Base-by-base conservation (phyloP, 2,888 invertebrate species). In the Cistogaster globosa region DNA sequence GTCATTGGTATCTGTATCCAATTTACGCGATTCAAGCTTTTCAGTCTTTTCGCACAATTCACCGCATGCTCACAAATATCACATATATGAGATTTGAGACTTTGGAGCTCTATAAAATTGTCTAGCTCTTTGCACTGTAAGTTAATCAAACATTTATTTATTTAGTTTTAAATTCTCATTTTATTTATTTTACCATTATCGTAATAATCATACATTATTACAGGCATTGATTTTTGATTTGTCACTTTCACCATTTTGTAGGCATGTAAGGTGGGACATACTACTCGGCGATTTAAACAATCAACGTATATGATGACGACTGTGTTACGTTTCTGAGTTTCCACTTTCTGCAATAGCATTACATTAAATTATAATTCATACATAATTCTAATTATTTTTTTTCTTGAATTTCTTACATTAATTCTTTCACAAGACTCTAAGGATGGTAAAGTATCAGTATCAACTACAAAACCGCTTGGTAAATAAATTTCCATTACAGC, bases 391-490 rank as follows among this genome's bases (percentile, higher is more conserved):
- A 18, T 11, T 38, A 2, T 0, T 14, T 3, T 38, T n/a, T 32
- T 32, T 51, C 8, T 18, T 16, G n/a, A 22, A 1, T n/a, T 62
- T 26, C 81, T 72, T 75, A 90, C 90, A 87, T 91, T 92, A 76
- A 93, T 92, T 53, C 92, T 91, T 88, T 94, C 94, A 89, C 94
- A 94, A 36, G 92, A 91, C 83, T 92, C 92, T 58, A 95, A 91
- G 75, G 95, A 95, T 2, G 97, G 97, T 67, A 97, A 92, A 0
- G 96, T 96, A 90, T 96, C 95, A 87, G 95, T 94, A 88, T 98
- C 97, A 0, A 97, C 97, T 1, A 96, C 95, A 92, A 97, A 98
- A 22, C 98, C 98, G 14, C 98, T 98, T 0, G 98, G 98, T 83
- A 98, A 93, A 87, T 95, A 95, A 0, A 98, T 96, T 90, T 98